A percentile compares a stretch with the other conserved stretches of the same genome.
phyloP scores from a whole-genome alignment of 2,888 invertebrate species.

The Oscheius sp. region DNA sequence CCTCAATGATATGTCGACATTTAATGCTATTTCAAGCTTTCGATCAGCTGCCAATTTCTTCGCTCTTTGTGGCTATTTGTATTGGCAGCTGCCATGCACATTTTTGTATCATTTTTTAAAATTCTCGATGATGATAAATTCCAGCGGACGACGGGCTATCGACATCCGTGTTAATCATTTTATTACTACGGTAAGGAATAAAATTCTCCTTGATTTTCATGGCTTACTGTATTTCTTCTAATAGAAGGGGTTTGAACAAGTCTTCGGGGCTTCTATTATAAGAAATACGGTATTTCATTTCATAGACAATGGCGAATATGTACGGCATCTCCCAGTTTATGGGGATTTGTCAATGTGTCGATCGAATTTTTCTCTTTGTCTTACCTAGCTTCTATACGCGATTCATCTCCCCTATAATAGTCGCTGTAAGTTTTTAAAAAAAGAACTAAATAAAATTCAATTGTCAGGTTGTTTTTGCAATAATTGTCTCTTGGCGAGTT shows the following conservation, averaged over 20 bases:
- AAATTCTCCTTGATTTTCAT: too few relatives aligned
- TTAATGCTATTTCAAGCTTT: background rate
- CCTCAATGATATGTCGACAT: background rate
- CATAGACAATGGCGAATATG: conserved; percentile 13
- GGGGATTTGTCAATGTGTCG: background rate
- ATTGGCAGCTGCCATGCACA: background rate
- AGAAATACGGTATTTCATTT: too few relatives aligned
- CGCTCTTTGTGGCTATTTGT: conserved; percentile 9
- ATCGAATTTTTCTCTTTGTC: background rate
- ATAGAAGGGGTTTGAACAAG: too few relatives aligned
- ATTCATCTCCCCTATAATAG: background rate
- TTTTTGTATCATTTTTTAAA: background rate
- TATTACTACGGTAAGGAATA: too few relatives aligned
- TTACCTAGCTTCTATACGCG: background rate
- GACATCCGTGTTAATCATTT: conserved; percentile 6
- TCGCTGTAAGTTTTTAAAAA: background rate
- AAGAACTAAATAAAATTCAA: background rate
- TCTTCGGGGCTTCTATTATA: too few relatives aligned
- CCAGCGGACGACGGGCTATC: background rate
- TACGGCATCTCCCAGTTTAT: background rate
- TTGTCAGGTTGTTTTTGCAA: background rate
- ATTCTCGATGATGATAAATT: background rate
- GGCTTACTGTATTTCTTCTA: too few relatives aligned
- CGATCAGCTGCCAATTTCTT: conserved; percentile 6
- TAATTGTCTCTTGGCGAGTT: background rate